Evolutionary conservation across 1,140 invertebrate genomes (phyloP).

Genomic region (Brachystomella parvula): DNA sequence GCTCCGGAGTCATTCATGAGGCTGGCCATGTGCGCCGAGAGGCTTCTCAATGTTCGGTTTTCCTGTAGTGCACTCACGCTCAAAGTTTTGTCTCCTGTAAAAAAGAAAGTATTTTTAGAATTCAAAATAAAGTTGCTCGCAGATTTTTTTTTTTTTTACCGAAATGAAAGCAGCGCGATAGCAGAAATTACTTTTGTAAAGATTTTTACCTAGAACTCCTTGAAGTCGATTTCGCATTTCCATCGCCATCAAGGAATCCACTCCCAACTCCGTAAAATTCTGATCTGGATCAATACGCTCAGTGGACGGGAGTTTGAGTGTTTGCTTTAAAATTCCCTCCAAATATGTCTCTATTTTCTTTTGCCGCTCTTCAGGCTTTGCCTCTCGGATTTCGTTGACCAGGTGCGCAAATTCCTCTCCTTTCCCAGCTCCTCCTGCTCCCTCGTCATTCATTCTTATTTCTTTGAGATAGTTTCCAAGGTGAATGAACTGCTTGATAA

Average conservation of each 20-base stretch:
- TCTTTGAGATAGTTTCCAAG: neutral
- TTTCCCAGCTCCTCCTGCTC: neutral
- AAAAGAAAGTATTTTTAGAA: no score
- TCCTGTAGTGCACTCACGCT: constrained; percentile 16
- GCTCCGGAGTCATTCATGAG: constrained; percentile 7
- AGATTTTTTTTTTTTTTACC: no score
- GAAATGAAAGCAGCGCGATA: no score
- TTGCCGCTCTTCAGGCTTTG: neutral
- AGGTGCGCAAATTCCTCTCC: neutral
- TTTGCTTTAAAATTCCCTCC: neutral
- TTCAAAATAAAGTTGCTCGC: no score
- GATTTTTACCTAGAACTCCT: constrained; percentile 11
- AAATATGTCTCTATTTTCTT: neutral
- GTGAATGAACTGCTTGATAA: constrained; percentile 1
- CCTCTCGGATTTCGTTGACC: neutral
- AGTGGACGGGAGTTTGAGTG: constrained; percentile 10
- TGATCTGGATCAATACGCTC: constrained; percentile 15
- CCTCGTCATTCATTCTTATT: neutral
- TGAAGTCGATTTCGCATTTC: constrained; percentile 21
- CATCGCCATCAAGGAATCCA: constrained; percentile 20
- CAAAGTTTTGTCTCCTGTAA: constrained; percentile 6
- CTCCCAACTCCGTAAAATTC: constrained; percentile 20
- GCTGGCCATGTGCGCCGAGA: constrained; percentile 16
- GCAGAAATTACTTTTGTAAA: no score
- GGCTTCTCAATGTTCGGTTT: constrained; percentile 8